Conservation (phyloP, 2,797 vertebrate genomes). For the Lithobates pipiens region DNA sequence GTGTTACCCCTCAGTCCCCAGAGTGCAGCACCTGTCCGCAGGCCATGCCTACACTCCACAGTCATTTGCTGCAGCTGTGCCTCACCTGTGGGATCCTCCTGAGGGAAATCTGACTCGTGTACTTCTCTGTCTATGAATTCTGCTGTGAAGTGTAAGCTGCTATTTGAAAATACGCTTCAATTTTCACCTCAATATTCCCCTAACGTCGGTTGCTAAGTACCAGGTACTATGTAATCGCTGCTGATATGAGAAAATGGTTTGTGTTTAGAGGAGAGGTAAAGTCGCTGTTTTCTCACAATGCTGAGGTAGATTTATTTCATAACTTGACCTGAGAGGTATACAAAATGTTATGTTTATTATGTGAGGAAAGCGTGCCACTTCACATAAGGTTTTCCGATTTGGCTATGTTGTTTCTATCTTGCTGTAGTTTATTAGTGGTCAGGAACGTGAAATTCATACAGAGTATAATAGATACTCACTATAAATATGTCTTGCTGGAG, state of each 20-base stretch:
- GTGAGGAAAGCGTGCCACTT: not conserved
- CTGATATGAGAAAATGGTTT: not conserved
- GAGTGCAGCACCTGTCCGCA: not conserved
- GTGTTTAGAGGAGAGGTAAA: not conserved
- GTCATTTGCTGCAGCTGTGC: not conserved
- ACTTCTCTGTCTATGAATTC: not conserved
- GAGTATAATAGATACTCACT: too few species aligned
- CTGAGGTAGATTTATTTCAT: constrained; percentile 1
- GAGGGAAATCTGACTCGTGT: not conserved
- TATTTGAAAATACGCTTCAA: not conserved
- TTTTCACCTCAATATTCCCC: constrained; percentile 1
- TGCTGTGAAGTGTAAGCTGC: not conserved
- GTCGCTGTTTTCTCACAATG: not conserved
- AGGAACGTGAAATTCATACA: too few species aligned
- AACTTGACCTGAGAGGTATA: not conserved
- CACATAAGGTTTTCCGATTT: not conserved
- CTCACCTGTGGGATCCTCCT: not conserved
- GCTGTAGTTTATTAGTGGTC: not conserved
- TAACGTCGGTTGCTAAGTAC: constrained; percentile 1
- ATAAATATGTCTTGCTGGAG: too few species aligned
- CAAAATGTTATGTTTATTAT: not conserved
- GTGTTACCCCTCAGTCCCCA: not conserved
- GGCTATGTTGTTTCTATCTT: not conserved
- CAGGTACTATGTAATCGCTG: not conserved
- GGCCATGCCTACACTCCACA: not conserved